A percentile compares a stretch with the other conserved stretches of the same genome.
Evolutionary conservation across 2,797 vertebrate species (phyloP).

Genomic region (Takifugu rubripes): DNA sequence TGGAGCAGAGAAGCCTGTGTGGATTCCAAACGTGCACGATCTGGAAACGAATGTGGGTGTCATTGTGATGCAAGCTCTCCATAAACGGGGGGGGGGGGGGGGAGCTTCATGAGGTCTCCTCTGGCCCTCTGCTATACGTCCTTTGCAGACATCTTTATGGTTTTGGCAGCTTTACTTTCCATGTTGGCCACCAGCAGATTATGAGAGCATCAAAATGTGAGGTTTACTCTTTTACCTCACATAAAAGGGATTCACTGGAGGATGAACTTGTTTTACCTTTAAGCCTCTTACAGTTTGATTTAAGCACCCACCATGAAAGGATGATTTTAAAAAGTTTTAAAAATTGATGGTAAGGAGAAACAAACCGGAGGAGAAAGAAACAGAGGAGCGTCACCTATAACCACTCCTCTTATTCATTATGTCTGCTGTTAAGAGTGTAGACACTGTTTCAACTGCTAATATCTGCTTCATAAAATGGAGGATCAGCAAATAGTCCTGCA

Average conservation of each 20-base stretch:
- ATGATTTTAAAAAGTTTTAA: not conserved
- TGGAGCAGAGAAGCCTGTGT: conserved; percentile 2
- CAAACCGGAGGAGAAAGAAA: not conserved
- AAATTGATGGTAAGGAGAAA: not conserved
- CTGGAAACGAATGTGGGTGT: conserved; percentile 35
- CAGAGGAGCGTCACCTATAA: not conserved
- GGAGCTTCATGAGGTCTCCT: conserved; percentile 32
- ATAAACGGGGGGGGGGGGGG: conserved; percentile 16
- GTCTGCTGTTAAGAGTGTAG: no score
- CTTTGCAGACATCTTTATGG: conserved; percentile 43
- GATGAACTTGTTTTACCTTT: conserved; percentile 3
- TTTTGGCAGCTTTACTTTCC: conserved; percentile 31
- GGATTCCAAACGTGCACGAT: conserved; percentile 21
- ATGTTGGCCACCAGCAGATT: conserved; percentile 22
- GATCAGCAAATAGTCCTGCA: no score
- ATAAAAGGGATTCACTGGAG: conserved; percentile 15
- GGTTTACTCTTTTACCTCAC: conserved; percentile 11
- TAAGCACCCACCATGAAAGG: not conserved
- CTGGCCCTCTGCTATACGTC: conserved; percentile 37
- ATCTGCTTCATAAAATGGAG: no score
- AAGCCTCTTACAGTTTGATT: not conserved
- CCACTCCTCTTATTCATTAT: no score
- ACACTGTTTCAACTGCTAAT: no score
- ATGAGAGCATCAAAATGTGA: conserved; percentile 37
- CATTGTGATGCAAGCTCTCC: conserved; percentile 25